Percentiles rank a stretch among this genome's conserved stretches.
phyloP scores from a whole-genome alignment of 2,888 invertebrate species.

The Abscondita cerata region DNA sequence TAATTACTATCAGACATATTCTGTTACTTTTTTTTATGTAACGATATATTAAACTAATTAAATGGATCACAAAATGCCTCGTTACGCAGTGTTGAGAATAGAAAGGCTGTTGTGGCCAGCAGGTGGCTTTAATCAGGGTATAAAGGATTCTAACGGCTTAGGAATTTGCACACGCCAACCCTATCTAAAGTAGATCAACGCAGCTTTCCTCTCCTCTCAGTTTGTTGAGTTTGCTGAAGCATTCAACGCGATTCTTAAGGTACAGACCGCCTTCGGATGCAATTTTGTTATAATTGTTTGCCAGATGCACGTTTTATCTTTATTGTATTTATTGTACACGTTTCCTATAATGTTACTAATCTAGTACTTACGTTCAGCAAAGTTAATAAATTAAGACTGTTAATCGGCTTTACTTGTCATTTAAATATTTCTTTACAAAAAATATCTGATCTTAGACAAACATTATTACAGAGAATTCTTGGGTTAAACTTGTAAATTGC shows the following conservation, averaged over 20 bases:
- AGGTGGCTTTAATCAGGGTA: constrained; percentile 40
- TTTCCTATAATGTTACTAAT: too few relatives aligned
- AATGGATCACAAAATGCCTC: constrained; percentile 25
- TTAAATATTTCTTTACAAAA: too few relatives aligned
- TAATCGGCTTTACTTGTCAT: too few relatives aligned
- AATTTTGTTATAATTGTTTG: neutral
- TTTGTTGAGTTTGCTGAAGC: constrained; percentile 22
- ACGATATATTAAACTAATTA: constrained; percentile 20
- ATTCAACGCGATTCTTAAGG: constrained; percentile 21
- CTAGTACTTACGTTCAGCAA: too few relatives aligned
- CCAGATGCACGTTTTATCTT: too few relatives aligned
- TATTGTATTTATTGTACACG: too few relatives aligned
- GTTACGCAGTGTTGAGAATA: constrained; percentile 29
- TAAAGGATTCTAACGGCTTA: constrained; percentile 38
- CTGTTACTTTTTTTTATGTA: constrained; percentile 14
- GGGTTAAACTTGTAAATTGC: too few relatives aligned
- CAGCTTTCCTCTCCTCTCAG: constrained; percentile 36
- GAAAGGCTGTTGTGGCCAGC: constrained; percentile 32
- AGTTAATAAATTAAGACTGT: too few relatives aligned
- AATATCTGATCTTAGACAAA: too few relatives aligned
- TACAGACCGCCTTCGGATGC: neutral
- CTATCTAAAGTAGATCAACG: constrained; percentile 41
- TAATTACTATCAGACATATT: constrained; percentile 11
- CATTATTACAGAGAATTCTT: too few relatives aligned
- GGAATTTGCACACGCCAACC: constrained; percentile 43